Evolutionary conservation across 2,888 invertebrate species (phyloP), one percentile per base, ranked within the genome.

Genomic region (Leptinotarsa haldemani): DNA sequence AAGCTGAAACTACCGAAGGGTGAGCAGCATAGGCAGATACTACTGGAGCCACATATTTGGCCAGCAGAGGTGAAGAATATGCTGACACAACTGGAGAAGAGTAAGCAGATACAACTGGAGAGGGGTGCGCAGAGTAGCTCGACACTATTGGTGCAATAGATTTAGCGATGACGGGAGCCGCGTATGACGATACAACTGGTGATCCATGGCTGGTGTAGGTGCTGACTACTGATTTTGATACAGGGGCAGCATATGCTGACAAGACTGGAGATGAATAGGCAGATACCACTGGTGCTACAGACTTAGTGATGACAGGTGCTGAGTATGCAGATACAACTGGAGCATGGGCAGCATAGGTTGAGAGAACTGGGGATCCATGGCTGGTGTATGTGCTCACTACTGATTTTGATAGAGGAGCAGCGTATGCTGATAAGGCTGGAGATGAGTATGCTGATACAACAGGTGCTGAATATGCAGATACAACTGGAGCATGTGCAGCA

Each of bases 91-190:
- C 0, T 58, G 58, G 58, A 15, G 58, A 58, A 52, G 52, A 18
- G 18, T 52, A 52, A 18, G 18, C 7, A 22, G 73, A 70, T 18
- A 70, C 77, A 69, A 92, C 92, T 80, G 88, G 89, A 89, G 92
- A 90, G 46, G 90, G 89, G 52, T 77, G 69, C 40, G 81, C 67
- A 18, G 73, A 50, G 58, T 58, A 58, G 5, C 22, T 22, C 15
- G 58, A 58, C 30, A 81, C 80, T 50, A 83, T 81, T 72, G 86
- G 85, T 52, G 56, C 80, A 77, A 63, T 81, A 79, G 88, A 86
- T 80, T 71, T 85, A 79, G 30, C 5, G 5, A 30, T 7, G 7
- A 30, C 7, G 1, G 30, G 30, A 30, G 87, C 86, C 30, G 79
- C 75, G 64, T 80, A 76, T 53, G 50, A 71, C 20, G 74, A 73